Evolutionary conservation across 2,113 vertebrate species (phyloP).

Genomic region (Laterallus jamaicensis): DNA sequence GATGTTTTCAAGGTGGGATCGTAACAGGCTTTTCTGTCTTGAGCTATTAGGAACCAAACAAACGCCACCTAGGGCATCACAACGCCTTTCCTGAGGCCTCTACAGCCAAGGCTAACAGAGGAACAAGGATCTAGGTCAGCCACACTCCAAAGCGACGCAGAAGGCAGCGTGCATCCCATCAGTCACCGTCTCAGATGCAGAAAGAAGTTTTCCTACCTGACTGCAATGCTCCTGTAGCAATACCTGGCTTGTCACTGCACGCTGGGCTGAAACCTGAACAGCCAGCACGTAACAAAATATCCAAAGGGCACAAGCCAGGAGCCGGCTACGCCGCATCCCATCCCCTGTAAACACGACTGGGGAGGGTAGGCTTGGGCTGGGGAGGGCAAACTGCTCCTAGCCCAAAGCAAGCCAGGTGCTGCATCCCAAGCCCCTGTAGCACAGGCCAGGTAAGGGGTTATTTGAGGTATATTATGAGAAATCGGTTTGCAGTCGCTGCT

Average conservation of each 20-base stretch:
- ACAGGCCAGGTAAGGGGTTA: too few relatives aligned
- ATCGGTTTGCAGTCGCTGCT: neutral
- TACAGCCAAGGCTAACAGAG: neutral
- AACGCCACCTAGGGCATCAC: neutral
- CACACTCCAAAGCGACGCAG: neutral
- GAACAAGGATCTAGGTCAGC: neutral
- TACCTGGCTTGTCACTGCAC: neutral
- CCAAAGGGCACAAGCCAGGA: neutral
- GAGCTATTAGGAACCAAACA: neutral
- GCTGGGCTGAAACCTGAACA: neutral
- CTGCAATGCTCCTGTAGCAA: neutral
- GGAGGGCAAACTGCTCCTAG: neutral
- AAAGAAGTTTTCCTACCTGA: neutral
- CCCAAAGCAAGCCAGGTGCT: neutral
- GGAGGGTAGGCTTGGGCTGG: neutral
- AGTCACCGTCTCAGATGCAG: neutral
- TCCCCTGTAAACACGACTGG: too few relatives aligned
- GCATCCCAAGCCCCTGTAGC: accelerated
- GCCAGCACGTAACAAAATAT: neutral
- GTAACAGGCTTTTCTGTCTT: accelerated
- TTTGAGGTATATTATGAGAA: neutral
- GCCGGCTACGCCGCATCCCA: neutral
- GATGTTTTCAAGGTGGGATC: accelerated
- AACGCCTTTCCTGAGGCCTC: neutral
- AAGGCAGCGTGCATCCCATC: neutral